Evolutionary conservation across 2,888 invertebrate species (phyloP).

Genomic region (Pecten maximus): DNA sequence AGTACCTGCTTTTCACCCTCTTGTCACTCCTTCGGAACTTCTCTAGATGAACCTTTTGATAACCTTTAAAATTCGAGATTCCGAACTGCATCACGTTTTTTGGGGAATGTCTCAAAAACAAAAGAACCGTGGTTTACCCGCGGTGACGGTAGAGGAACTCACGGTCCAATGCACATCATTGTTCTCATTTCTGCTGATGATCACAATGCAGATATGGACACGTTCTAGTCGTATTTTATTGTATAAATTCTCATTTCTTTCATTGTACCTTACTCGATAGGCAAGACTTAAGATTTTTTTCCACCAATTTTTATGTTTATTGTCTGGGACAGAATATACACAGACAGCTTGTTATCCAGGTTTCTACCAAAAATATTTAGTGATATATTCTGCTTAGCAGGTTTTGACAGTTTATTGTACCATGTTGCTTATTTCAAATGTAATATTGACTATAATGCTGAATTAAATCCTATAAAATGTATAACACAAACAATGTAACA

Average conservation of each 20-base stretch:
- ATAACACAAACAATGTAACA: too few relatives aligned
- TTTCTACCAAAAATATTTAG: too few relatives aligned
- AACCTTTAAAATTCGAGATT: background rate
- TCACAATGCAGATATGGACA: constrained; percentile 33
- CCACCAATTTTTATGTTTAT: background rate
- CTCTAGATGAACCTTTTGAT: background rate
- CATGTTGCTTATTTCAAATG: too few relatives aligned
- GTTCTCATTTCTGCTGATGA: constrained; percentile 33
- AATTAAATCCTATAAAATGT: too few relatives aligned
- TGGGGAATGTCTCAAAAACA: constrained; percentile 7
- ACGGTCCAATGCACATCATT: constrained; percentile 29
- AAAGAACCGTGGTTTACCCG: background rate
- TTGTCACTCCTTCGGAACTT: constrained; percentile 2
- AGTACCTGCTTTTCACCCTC: background rate
- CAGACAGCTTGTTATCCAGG: too few relatives aligned
- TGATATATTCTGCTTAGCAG: too few relatives aligned
- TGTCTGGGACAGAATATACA: too few relatives aligned
- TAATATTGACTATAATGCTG: too few relatives aligned
- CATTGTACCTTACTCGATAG: background rate
- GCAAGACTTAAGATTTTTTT: background rate
- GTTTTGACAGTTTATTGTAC: too few relatives aligned
- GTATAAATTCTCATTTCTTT: constrained; percentile 2
- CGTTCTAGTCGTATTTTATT: constrained; percentile 9
- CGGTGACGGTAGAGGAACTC: constrained; percentile 17
- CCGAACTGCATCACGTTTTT: background rate